A percentile compares a stretch with the other conserved stretches of the same genome.
These are phyloP conservation scores for Mesorhabditis sp. DNA, from an alignment of 2,888 invertebrate species.

Conservation along the genomic window DNA sequence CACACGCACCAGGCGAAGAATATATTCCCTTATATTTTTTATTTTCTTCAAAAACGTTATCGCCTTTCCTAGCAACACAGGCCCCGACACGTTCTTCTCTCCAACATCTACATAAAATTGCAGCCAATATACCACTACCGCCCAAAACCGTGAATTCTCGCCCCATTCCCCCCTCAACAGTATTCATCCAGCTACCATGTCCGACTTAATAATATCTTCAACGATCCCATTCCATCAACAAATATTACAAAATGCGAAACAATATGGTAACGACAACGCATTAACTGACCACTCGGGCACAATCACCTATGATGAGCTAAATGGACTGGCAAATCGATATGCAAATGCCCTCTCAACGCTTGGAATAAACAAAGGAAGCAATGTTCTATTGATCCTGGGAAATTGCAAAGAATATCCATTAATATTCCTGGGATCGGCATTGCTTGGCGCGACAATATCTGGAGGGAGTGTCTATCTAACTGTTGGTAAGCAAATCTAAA, in stretches of 20 bases:
- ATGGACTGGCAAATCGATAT: background rate
- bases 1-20: too few species aligned
- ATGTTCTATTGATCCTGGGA: constrained; percentile 33
- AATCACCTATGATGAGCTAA: background rate
- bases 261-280: background rate
- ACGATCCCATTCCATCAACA: background rate
- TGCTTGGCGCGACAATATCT: constrained; percentile 34
- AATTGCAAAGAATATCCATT: constrained; percentile 42
- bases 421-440: constrained; percentile 34
- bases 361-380: constrained; percentile 22
- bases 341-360: background rate
- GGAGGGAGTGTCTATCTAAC: constrained; percentile 29
- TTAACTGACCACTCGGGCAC: background rate
- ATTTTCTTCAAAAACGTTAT: too few species aligned
- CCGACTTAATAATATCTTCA: too few species aligned
- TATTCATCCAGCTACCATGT: too few species aligned
- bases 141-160: too few species aligned
- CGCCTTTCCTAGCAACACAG: too few species aligned
- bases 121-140: too few species aligned
- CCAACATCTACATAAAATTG: too few species aligned
- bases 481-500: background rate
- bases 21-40: too few species aligned
- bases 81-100: too few species aligned
- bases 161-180: too few species aligned
- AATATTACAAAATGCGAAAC: background rate